Percentiles rank a stretch among this genome's conserved stretches.
These are phyloP conservation scores for Meiosimyza decipiens DNA, from an alignment of 2,888 invertebrate genomes.

Conservation along the genomic window DNA sequence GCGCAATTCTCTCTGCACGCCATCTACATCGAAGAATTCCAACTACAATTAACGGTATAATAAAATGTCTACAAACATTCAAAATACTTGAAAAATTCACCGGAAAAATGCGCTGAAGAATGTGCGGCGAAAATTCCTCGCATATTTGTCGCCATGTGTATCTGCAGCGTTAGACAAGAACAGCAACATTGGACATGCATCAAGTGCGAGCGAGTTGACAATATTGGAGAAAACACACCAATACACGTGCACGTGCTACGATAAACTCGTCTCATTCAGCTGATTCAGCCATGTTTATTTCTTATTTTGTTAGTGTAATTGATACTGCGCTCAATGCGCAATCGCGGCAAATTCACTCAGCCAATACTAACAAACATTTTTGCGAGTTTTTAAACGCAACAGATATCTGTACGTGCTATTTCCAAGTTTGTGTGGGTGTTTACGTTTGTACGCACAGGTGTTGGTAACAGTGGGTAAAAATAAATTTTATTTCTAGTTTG, in stretches of 20 bases:
- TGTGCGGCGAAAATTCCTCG: slow-evolving; percentile 48
- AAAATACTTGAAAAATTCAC: slow-evolving; percentile 47
- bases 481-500: no score
- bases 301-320: slow-evolving; percentile 9
- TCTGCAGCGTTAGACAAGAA: slow-evolving; percentile 26
- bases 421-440: slow-evolving; percentile 6
- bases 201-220: slow-evolving; percentile 28
- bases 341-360: slow-evolving; percentile 37
- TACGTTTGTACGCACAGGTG: background rate
- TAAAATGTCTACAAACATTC: slow-evolving; percentile 51
- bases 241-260: slow-evolving; percentile 5
- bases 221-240: slow-evolving; percentile 12
- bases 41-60: slow-evolving; percentile 49
- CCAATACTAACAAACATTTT: background rate
- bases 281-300: slow-evolving; percentile 36
- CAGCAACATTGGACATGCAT: background rate
- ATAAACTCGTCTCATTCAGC: slow-evolving; percentile 12
- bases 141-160: slow-evolving; percentile 40
- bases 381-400: no score
- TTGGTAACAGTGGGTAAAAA: no score
- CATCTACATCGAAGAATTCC: slow-evolving; percentile 53
- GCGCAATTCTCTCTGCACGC: slow-evolving; percentile 40
- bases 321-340: slow-evolving; percentile 21
- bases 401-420: background rate
- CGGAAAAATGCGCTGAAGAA: slow-evolving; percentile 55